Conservation (phyloP, 1,140 invertebrate species). For the Sesamia nonagrioides region DNA sequence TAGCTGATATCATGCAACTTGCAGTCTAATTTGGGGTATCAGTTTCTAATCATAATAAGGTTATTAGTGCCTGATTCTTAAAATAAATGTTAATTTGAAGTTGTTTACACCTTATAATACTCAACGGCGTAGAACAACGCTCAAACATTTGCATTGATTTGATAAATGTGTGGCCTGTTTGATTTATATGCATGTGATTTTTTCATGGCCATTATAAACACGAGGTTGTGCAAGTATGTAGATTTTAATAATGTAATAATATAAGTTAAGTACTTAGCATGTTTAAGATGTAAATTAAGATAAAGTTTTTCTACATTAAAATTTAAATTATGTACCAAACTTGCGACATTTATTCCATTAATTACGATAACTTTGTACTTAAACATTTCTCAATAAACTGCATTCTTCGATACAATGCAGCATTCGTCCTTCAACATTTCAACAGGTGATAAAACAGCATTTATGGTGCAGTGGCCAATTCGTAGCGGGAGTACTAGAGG, state of each 20-base stretch:
- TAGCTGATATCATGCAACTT: not conserved
- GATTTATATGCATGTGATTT: conserved; percentile 26
- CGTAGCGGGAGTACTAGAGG: conserved; percentile 56
- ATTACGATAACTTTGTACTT: not conserved
- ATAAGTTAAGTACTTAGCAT: not conserved
- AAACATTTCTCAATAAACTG: not conserved
- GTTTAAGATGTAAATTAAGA: not conserved
- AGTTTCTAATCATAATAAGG: not conserved
- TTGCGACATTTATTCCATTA: not conserved
- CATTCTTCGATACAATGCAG: not conserved
- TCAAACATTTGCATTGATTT: conserved; percentile 20
- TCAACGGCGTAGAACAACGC: not conserved
- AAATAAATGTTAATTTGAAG: conserved; percentile 9
- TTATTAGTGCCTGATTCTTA: not conserved
- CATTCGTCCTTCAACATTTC: not conserved
- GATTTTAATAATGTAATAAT: not conserved
- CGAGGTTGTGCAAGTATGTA: conserved; percentile 24
- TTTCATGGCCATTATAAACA: conserved; percentile 9
- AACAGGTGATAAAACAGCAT: not conserved
- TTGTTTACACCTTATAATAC: not conserved
- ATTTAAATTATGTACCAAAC: no score
- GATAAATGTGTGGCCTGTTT: conserved; percentile 8
- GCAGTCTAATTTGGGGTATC: conserved; percentile 4
- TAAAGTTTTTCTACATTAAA: no score
- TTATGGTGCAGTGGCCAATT: conserved; percentile 45